Evolutionary conservation across 1,140 invertebrate genomes (phyloP).

Genomic region (Pseudachorutes palmiensis): DNA sequence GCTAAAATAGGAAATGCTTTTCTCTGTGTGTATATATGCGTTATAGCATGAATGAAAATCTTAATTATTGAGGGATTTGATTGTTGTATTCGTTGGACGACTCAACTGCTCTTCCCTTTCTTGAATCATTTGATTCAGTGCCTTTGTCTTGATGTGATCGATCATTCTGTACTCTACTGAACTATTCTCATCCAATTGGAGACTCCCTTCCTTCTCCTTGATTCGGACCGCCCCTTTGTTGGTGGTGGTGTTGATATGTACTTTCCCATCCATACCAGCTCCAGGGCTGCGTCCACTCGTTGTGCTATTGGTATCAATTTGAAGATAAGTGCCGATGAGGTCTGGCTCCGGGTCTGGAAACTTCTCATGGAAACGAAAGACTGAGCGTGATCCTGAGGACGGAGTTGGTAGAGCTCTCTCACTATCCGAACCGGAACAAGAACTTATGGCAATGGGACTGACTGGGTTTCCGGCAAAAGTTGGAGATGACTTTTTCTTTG

Average conservation of each 20-base stretch:
- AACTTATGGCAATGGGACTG: conserved; percentile 24
- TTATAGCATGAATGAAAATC: no score
- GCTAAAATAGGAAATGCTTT: no score
- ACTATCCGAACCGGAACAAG: conserved; percentile 41
- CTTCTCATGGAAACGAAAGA: conserved; percentile 45
- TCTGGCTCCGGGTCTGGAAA: conserved; percentile 30
- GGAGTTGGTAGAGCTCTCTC: conserved; percentile 59
- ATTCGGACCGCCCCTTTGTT: not conserved
- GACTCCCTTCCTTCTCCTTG: conserved; percentile 9
- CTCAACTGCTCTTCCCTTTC: conserved; percentile 32
- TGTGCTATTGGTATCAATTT: conserved; percentile 30
- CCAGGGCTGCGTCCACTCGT: conserved; percentile 8
- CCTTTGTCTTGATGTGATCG: conserved; percentile 37
- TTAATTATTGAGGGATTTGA: conserved; percentile 4
- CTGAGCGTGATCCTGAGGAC: conserved; percentile 53
- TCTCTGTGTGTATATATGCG: no score
- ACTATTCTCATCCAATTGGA: not conserved
- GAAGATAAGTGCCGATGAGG: conserved; percentile 31
- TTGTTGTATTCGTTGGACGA: not conserved
- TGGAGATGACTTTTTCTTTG: conserved; percentile 47
- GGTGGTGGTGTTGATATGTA: not conserved
- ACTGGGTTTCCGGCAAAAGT: conserved; percentile 17
- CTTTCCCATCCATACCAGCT: not conserved
- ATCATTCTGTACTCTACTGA: conserved; percentile 35
- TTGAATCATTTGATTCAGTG: conserved; percentile 33